Percentiles rank a stretch among this genome's conserved stretches.
These are phyloP conservation scores for Heptranchias perlo DNA, from an alignment of 2,113 vertebrate species.

Conservation along the genomic window DNA sequence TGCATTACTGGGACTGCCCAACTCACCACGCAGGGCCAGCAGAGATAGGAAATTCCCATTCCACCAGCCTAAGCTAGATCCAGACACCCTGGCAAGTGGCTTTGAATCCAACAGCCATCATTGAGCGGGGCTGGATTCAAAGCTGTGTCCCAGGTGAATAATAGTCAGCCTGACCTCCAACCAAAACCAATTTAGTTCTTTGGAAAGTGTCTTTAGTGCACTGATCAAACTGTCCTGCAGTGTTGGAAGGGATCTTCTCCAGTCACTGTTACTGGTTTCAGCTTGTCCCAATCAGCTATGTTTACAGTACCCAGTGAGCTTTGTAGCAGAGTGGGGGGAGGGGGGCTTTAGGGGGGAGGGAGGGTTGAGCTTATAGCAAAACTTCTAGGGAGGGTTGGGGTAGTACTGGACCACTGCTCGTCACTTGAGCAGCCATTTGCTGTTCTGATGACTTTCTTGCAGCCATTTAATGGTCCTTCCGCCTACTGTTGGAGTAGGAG, in stretches of 20 bases:
- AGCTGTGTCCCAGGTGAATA: neutral
- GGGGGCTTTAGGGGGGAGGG: no score
- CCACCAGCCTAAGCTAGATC: neutral
- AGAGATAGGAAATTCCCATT: neutral
- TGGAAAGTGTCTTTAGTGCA: neutral
- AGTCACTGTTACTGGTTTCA: neutral
- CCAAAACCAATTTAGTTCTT: neutral
- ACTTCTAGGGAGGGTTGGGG: neutral
- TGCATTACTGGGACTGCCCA: neutral
- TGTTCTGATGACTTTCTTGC: no score
- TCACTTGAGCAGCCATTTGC: neutral
- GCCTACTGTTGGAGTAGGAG: neutral
- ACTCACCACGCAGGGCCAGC: neutral
- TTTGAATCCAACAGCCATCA: neutral
- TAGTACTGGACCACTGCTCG: neutral
- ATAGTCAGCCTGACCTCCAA: neutral
- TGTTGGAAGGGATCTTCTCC: neutral
- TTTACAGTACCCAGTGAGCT: neutral
- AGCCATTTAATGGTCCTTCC: neutral
- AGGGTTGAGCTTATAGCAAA: neutral
- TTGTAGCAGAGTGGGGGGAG: neutral
- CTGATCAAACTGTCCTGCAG: neutral
- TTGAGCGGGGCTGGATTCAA: neutral
- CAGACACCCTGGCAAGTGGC: neutral
- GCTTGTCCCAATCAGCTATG: neutral